Conservation (phyloP, 2,888 invertebrate genomes). For the Ctenicera cuprea region DNA sequence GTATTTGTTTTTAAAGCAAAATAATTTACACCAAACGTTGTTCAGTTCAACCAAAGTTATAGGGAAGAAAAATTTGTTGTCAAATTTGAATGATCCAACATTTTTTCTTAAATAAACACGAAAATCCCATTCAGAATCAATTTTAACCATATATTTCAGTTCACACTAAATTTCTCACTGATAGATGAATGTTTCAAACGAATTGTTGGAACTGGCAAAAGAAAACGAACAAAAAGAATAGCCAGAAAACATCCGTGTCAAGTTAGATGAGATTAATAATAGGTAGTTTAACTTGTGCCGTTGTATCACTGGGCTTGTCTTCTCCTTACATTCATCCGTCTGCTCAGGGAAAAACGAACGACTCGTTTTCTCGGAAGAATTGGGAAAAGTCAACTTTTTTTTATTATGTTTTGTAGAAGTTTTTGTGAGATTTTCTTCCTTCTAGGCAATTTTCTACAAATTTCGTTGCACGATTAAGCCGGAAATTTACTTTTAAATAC, state of each 20-base stretch:
- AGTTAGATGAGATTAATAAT: conserved; percentile 18
- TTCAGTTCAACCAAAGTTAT: too few species aligned
- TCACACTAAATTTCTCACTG: background rate
- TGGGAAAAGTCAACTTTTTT: background rate
- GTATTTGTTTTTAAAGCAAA: too few species aligned
- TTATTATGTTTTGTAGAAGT: background rate
- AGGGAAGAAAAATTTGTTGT: too few species aligned
- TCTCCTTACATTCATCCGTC: conserved; percentile 1
- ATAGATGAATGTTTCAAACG: background rate
- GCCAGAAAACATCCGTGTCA: conserved; percentile 16
- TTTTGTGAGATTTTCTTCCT: background rate
- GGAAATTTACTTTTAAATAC: background rate
- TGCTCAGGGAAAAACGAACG: background rate
- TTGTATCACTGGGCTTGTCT: background rate
- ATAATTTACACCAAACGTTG: too few species aligned
- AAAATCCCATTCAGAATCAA: too few species aligned
- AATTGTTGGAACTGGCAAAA: background rate
- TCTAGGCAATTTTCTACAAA: background rate
- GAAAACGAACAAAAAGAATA: conserved; percentile 15
- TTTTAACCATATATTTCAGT: too few species aligned
- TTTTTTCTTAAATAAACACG: too few species aligned
- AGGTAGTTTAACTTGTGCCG: background rate
- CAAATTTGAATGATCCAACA: too few species aligned
- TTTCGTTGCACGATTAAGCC: background rate
- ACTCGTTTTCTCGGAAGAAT: background rate